A percentile compares a stretch with the other conserved stretches of the same genome.
phyloP scores from a whole-genome alignment of 2,113 vertebrate species.

The Corythoichthys haematopterus region DNA sequence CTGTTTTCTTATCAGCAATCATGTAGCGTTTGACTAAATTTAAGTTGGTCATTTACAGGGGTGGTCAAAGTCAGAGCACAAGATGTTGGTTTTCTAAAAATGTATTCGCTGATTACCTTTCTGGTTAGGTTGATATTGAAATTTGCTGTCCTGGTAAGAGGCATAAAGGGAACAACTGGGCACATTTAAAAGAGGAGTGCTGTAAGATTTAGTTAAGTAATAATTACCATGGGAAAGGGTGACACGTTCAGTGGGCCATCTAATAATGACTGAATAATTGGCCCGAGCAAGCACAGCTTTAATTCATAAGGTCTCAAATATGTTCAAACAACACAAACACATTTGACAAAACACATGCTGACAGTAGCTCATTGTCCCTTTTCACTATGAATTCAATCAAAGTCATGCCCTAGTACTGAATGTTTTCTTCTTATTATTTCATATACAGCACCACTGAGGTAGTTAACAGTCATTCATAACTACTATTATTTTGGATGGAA shows the following conservation, averaged over 20 bases:
- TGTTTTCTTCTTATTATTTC: slow-evolving; percentile 4
- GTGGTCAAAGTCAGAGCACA: too few relatives aligned
- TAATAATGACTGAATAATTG: slow-evolving; percentile 52
- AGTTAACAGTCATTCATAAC: slow-evolving; percentile 4
- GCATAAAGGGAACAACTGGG: background rate
- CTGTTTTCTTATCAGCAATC: slow-evolving; percentile 37
- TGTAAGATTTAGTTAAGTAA: slow-evolving; percentile 18
- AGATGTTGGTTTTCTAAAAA: too few relatives aligned
- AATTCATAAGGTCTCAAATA: slow-evolving; percentile 35
- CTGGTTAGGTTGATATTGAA: background rate
- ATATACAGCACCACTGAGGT: slow-evolving; percentile 18
- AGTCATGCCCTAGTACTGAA: slow-evolving; percentile 27
- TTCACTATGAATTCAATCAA: slow-evolving; percentile 35
- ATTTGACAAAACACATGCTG: background rate
- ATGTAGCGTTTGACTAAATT: background rate
- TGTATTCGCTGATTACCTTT: background rate
- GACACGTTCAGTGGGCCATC: slow-evolving; percentile 33
- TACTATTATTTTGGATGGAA: background rate
- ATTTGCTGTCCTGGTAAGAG: background rate
- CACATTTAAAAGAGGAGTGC: background rate
- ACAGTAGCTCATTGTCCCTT: slow-evolving; percentile 9
- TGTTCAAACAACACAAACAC: slow-evolving; percentile 8
- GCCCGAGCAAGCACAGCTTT: slow-evolving; percentile 36
- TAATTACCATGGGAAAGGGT: slow-evolving; percentile 26
- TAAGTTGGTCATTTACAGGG: too few relatives aligned